Evolutionary conservation across 2,797 vertebrate genomes (phyloP).

Genomic region (Sebastes matsubarae): DNA sequence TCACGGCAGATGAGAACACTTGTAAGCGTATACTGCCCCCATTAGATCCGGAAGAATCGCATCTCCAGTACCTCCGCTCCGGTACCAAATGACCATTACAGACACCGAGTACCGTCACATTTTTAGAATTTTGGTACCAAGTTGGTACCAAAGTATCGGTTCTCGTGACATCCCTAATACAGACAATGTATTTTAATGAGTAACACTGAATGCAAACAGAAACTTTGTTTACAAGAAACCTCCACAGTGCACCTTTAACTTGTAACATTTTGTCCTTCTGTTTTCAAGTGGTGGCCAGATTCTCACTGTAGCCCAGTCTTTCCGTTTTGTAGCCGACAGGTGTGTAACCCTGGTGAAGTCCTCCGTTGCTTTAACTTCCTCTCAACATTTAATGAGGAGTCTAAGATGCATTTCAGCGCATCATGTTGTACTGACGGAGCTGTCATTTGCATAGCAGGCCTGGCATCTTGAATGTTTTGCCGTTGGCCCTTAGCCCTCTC

Average conservation of each 20-base stretch:
- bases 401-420: neutral
- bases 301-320: neutral
- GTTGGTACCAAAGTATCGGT: too few species aligned
- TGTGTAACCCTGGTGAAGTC: neutral
- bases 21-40: too few species aligned
- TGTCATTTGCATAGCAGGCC: slow-evolving; percentile 20
- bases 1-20: too few species aligned
- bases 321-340: neutral
- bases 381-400: slow-evolving; percentile 7
- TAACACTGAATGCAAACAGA: neutral
- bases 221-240: neutral
- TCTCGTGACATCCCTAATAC: too few species aligned
- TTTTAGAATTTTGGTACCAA: too few species aligned
- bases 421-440: neutral
- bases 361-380: neutral
- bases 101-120: too few species aligned
- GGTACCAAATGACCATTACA: too few species aligned
- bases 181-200: neutral
- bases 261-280: neutral
- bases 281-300: neutral
- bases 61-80: too few species aligned
- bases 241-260: neutral
- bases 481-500: slow-evolving; percentile 4
- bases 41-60: too few species aligned
- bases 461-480: neutral